Evolutionary conservation across 2,888 invertebrate species (phyloP).

Genomic region (Cantharis flavilabris): DNA sequence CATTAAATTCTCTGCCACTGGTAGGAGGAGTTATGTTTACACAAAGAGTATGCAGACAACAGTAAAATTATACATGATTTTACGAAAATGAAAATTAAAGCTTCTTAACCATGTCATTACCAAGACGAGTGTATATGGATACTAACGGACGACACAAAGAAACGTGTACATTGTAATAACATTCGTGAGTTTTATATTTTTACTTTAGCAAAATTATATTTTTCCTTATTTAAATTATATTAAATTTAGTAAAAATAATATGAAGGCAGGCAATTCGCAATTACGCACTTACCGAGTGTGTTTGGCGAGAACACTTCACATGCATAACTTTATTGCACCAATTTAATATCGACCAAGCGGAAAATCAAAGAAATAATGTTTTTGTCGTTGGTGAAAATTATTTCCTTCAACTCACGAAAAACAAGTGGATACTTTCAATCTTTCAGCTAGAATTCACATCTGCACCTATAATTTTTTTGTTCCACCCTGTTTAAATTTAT

Average conservation of each 20-base stretch:
- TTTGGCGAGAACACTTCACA: not conserved
- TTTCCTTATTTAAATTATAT: not conserved
- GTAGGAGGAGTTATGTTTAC: constrained; percentile 19
- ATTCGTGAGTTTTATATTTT: not conserved
- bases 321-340: not conserved
- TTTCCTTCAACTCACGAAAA: not conserved
- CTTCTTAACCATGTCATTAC: constrained; percentile 24
- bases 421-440: not conserved
- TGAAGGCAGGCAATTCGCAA: not conserved
- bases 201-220: not conserved
- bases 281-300: not conserved
- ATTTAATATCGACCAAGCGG: not conserved
- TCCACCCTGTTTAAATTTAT: not conserved
- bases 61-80: constrained; percentile 38
- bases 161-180: constrained; percentile 15
- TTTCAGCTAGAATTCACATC: not conserved
- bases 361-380: not conserved
- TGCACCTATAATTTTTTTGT: not conserved
- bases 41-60: constrained; percentile 25
- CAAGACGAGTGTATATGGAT: constrained; percentile 1
- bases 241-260: not conserved
- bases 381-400: not conserved
- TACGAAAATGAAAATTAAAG: constrained; percentile 38
- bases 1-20: constrained; percentile 13
- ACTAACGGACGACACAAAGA: constrained; percentile 16